phyloP scores from a whole-genome alignment of 2,888 invertebrate genomes.

The Liopterus haemorrhoidalis region DNA sequence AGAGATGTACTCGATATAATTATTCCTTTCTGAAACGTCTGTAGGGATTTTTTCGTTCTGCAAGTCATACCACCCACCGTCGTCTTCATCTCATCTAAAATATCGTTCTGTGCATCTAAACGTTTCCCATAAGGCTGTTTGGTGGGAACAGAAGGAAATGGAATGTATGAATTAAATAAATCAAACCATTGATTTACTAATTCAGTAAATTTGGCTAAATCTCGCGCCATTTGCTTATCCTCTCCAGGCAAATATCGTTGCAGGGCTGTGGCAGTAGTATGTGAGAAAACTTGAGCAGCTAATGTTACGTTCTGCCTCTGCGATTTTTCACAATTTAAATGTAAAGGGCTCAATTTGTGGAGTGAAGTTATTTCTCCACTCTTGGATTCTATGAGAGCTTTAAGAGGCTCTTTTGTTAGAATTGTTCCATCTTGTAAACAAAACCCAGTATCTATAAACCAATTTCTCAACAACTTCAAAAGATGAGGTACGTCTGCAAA shows the following conservation, averaged over 20 bases:
- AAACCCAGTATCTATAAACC: constrained; percentile 34
- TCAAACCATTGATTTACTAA: constrained; percentile 35
- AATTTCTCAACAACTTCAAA: constrained; percentile 32
- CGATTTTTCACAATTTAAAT: constrained; percentile 29
- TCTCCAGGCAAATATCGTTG: constrained; percentile 28
- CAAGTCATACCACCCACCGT: too few relatives aligned
- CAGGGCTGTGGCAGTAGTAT: constrained; percentile 33
- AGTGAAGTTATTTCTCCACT: constrained; percentile 28
- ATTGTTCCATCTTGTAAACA: constrained; percentile 25
- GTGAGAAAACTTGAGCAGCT: constrained; percentile 33
- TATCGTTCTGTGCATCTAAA: constrained; percentile 22
- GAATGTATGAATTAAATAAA: constrained; percentile 30
- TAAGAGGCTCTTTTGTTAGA: constrained; percentile 21
- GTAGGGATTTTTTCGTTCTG: constrained; percentile 11
- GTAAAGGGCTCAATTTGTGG: constrained; percentile 24
- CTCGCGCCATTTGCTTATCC: constrained; percentile 18
- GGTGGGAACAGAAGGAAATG: constrained; percentile 15
- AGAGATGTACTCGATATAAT: constrained; percentile 18
- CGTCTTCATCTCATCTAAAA: constrained; percentile 16
- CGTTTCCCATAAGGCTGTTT: constrained; percentile 29
- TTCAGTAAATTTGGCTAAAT: constrained; percentile 31
- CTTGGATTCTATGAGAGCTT: constrained; percentile 18
- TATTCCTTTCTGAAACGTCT: constrained; percentile 23
- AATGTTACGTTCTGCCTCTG: constrained; percentile 32
- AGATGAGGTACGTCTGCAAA: constrained; percentile 36